Evolutionary conservation across 2,797 vertebrate genomes (phyloP).

Genomic region (Sebastes cheni): DNA sequence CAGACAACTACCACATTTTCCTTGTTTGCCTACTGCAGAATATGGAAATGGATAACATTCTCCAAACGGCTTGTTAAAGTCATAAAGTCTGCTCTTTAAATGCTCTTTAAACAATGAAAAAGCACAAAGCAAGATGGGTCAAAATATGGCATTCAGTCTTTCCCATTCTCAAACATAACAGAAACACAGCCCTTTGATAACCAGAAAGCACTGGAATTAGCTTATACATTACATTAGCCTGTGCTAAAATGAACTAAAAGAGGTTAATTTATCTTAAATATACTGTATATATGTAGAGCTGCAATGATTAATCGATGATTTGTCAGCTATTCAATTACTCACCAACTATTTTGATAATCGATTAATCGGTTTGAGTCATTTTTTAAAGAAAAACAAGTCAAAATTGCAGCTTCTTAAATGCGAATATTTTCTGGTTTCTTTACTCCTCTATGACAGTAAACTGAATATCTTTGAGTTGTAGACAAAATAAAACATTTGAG

Average conservation of each 20-base stretch:
- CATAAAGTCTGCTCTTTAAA: slow-evolving; percentile 15
- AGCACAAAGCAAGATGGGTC: neutral
- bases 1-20: slow-evolving; percentile 42
- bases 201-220: neutral
- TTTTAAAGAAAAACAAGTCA: too few relatives aligned
- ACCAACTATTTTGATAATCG: too few relatives aligned
- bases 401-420: too few relatives aligned
- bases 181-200: neutral
- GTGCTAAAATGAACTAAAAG: neutral
- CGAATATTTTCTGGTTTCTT: too few relatives aligned
- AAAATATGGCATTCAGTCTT: neutral
- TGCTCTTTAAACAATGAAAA: neutral
- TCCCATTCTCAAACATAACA: neutral
- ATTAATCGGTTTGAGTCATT: too few relatives aligned
- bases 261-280: neutral
- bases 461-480: too few relatives aligned
- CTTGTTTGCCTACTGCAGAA: slow-evolving; percentile 25
- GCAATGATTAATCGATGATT: too few relatives aligned
- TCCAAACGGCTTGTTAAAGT: slow-evolving; percentile 20
- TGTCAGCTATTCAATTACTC: too few relatives aligned
- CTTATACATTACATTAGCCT: neutral
- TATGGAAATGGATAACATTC: slow-evolving; percentile 12
- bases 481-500: too few relatives aligned
- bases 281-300: neutral
- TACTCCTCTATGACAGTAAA: too few relatives aligned